Evolutionary conservation across 2,797 vertebrate species (phyloP), one percentile per base, ranked within the genome.

Genomic region (Sebastes dallii): DNA sequence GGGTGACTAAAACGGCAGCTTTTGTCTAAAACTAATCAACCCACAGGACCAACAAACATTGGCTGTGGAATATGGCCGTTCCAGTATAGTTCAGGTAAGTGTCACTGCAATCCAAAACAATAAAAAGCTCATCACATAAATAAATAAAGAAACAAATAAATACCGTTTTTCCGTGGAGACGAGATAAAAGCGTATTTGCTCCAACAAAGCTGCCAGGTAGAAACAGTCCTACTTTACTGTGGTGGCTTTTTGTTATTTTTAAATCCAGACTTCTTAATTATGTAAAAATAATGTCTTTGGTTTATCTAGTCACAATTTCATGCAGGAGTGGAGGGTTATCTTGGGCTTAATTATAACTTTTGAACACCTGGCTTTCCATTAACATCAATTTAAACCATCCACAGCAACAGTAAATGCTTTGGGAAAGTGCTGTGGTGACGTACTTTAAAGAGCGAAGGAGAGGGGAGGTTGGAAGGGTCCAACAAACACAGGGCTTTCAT

Each of bases 51-150:
- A 27, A 12, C 11, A 42, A 60, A 9, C 20, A 24, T 7, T 34
- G 27, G 36, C n/a, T 50, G 7, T 16, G 13, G 30, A 79, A 27
- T 3, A 13, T 20, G 32, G 25, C 54, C 11, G 16, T 73, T 72
- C 9, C 61, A 80, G 30, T 36, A 12, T 9, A 22, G 16, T 30
- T 68, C 42, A 70, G 70, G 61, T 71, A 69, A 7, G 25, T 66
- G 59, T 81, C 75, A 50, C 29, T 50, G 52, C 18, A 64, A 62
- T 60, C 59, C 55, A 66, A 81, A 74, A 42, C 42, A 75, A 66
- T n/a, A 50, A 75, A 62, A 62, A 77, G 9, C 25, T 76, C 50
- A 76, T 72, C 61, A 81, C 32, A 36, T 54, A 52, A 72, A 72
- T 34, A 13, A 73, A 67, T 29, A 66, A 65, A 12, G 6, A 34